Evolutionary conservation across 2,888 invertebrate genomes (phyloP), one percentile per base, ranked within the genome.

Genomic region (Tipula lateralis): DNA sequence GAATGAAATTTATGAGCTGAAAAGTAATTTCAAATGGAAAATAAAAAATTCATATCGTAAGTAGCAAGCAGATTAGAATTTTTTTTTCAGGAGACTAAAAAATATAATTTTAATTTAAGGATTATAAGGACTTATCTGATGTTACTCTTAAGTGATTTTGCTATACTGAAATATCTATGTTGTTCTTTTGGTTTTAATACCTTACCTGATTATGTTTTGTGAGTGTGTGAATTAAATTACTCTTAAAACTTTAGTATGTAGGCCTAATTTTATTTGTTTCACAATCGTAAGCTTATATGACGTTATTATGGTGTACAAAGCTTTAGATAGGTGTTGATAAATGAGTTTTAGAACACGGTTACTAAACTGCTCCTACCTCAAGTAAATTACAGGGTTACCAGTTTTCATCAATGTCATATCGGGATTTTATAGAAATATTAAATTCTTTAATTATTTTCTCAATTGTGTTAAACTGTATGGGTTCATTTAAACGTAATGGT

Each of bases 11-110:
- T 66, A 66, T 66, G 66, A 66, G 66, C 66, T 66, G 66, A 66
- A 66, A 66, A 66, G 66, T 24, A 66, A 66, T 66, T 66, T 66
- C 19, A 66, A 66, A 66, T 66, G 66, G 66, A 66, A 66, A 66
- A 66, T 66, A 24, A 66, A 66, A 66, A 66, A 66, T 66, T 66
- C 66, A 66, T 66, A 66, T 66, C 66, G 66, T 66, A 66, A 66
- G 66, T 66, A 66, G 66, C 66, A 66, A 66, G 66, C 66, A 66
- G 66, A 66, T 66, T 66, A 66, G 44, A 50, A 6, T 1, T 50
- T 50, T 66, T 66, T 6, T 66, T 66, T 66, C 66, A 66, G 66
- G 1, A 66, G 24, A 66, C 19, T 66, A 24, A 24, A 24, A 66
- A 66, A 0, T 5, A 44, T 16, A 44, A 16, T 19, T 66, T 66